phyloP scores from a whole-genome alignment of 1,140 invertebrate species.

The Chymomyza costata region DNA sequence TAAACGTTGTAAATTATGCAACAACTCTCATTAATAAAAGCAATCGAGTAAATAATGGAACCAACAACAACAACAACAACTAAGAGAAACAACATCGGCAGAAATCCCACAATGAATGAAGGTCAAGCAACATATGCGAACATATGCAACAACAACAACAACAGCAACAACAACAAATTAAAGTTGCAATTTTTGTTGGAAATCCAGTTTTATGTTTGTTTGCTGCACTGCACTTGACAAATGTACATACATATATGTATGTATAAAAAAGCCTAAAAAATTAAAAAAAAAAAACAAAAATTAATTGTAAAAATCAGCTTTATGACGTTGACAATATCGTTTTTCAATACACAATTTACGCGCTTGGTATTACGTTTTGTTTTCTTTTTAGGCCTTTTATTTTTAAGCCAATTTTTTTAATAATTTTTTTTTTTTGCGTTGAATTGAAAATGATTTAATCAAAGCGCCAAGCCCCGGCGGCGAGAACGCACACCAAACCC shows the following conservation, averaged over 20 bases:
- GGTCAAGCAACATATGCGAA: constrained; percentile 48
- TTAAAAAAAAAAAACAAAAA: neutral
- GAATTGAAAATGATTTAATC: constrained; percentile 50
- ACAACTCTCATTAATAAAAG: constrained; percentile 71
- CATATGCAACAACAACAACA: constrained; percentile 30
- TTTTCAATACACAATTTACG: no score
- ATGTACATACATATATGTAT: constrained; percentile 23
- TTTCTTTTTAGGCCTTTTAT: constrained; percentile 14
- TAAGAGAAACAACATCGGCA: constrained; percentile 24
- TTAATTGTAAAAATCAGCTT: no score
- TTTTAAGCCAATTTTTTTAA: no score
- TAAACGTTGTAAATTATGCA: constrained; percentile 69
- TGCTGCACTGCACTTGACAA: constrained; percentile 62
- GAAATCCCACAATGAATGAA: constrained; percentile 68
- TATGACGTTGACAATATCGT: no score
- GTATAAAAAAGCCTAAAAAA: constrained; percentile 9
- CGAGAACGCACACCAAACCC: neutral
- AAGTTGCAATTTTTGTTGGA: constrained; percentile 67
- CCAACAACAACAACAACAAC: no score
- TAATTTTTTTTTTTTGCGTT: constrained; percentile 13
- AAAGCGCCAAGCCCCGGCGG: constrained; percentile 30
- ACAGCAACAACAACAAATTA: constrained; percentile 26
- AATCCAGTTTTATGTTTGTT: constrained; percentile 71
- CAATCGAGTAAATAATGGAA: no score
- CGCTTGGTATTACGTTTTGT: no score